Percentiles rank a stretch among this genome's conserved stretches.
Conservation (phyloP, 1,140 invertebrate genomes). For the Caerostris darwini region DNA sequence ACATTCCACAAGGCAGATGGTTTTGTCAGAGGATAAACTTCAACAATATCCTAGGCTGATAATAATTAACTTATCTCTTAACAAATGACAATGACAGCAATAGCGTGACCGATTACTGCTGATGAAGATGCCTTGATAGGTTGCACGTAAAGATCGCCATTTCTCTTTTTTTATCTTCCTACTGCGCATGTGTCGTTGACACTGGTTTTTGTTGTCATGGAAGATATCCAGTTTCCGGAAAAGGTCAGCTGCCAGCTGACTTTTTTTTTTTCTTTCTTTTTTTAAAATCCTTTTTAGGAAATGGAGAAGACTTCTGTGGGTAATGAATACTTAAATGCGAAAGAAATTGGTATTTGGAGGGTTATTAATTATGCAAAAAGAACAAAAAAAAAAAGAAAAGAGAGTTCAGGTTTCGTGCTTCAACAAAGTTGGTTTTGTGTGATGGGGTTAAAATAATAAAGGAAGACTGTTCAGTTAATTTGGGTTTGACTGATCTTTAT, state of each 20-base stretch:
- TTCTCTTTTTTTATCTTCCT: neutral
- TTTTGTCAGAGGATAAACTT: neutral
- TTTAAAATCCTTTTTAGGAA: slow-evolving; percentile 22
- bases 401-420: neutral
- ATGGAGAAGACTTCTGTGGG: neutral
- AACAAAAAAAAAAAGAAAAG: neutral
- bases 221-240: neutral
- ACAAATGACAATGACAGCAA: slow-evolving; percentile 9
- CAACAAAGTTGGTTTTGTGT: neutral
- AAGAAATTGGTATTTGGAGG: neutral
- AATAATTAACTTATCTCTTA: neutral
- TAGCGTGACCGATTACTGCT: slow-evolving; percentile 15
- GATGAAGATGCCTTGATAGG: neutral
- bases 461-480: neutral
- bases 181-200: slow-evolving; percentile 38
- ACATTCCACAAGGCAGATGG: slow-evolving; percentile 2
- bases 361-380: neutral
- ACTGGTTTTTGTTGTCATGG: neutral
- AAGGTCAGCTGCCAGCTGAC: neutral
- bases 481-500: neutral
- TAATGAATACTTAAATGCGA: neutral
- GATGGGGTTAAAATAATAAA: neutral
- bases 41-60: neutral
- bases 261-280: too few species aligned
- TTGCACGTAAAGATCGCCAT: neutral